A percentile compares a stretch with the other conserved stretches of the same genome.
Evolutionary conservation across 2,797 vertebrate genomes (phyloP).

Genomic region (Siniperca undulata): DNA sequence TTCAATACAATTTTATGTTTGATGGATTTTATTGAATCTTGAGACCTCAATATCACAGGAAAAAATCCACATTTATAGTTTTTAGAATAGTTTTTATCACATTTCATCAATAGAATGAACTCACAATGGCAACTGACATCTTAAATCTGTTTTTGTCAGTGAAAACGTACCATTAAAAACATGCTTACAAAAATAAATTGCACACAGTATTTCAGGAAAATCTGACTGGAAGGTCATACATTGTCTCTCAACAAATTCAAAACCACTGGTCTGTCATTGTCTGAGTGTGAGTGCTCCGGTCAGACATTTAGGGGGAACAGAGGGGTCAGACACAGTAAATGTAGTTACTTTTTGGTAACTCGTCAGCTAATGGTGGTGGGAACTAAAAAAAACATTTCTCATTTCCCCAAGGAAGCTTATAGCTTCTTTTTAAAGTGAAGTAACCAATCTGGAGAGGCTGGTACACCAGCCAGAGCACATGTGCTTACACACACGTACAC

Average conservation of each 20-base stretch:
- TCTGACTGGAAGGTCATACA: constrained; percentile 37
- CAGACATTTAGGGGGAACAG: constrained; percentile 20
- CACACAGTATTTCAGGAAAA: constrained; percentile 40
- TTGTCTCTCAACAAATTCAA: constrained; percentile 37
- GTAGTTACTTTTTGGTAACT: not conserved
- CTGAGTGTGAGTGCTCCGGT: constrained; percentile 9
- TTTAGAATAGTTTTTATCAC: not conserved
- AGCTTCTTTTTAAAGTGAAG: constrained; percentile 32
- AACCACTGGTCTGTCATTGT: constrained; percentile 22
- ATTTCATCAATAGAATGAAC: constrained; percentile 26
- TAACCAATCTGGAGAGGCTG: constrained; percentile 10
- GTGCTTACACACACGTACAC: not conserved
- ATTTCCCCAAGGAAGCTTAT: constrained; percentile 9
- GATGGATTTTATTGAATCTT: constrained; percentile 53
- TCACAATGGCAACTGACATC: constrained; percentile 16
- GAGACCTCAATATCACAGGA: constrained; percentile 36
- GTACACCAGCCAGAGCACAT: not conserved
- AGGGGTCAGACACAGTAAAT: constrained; percentile 11
- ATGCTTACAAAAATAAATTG: constrained; percentile 72
- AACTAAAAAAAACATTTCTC: not conserved
- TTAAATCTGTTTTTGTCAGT: constrained; percentile 36
- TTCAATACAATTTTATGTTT: constrained; percentile 27
- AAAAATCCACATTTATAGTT: constrained; percentile 30
- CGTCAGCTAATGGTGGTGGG: not conserved
- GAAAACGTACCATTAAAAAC: constrained; percentile 49